Evolutionary conservation across 1,140 invertebrate genomes (phyloP), one percentile per base, ranked within the genome.

Genomic region (Bombus consobrinus): DNA sequence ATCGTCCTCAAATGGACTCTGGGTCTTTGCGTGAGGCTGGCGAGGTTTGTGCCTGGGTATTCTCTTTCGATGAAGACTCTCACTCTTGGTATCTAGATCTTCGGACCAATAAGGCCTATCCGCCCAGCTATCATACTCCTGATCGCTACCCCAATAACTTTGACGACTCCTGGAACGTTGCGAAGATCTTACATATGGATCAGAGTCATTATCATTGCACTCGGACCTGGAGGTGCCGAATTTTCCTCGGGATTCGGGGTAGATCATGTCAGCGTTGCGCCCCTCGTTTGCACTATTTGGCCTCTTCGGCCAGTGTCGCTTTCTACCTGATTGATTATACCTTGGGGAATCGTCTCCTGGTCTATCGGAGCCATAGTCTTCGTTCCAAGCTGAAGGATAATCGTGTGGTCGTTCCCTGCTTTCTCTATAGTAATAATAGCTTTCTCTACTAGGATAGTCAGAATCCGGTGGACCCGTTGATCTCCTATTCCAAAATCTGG

Each of bases 1-100:
- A 89, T 97, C 97, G 90, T 97, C 97, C 91, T 97, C 97, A 92
- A 97, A 97, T 0, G 96, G 96, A 32, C 95, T 95, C 88, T 97
- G 96, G 6, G 95, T 89, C 75, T 94, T 95, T 0, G 90, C 77
- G n/a, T 90, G 89, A 2, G 62, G 53, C n/a, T 83, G 75, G 3
- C 88, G 71, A 2, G 89, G 81, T 76, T 95, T 93, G 82, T 95
- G 95, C 90, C 95, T 95, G 47, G 94, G 94, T 74, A 95, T 93
- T 88, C 94, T 92, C 81, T 94, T 93, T 8, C 94, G 90, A 73
- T 95, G 94, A n/a, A 95, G 90, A 41, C 91, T 93, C 37, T 95
- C 95, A 74, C 87, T 94, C 84, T 94, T 95, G 0, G 86, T 78
- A 18, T 95, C 94, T 0, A 93, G 91, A 0, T 91, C 92, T 71